Evolutionary conservation across 2,113 vertebrate species (phyloP), one percentile per base, ranked within the genome.

Genomic region (Grallaria varia): DNA sequence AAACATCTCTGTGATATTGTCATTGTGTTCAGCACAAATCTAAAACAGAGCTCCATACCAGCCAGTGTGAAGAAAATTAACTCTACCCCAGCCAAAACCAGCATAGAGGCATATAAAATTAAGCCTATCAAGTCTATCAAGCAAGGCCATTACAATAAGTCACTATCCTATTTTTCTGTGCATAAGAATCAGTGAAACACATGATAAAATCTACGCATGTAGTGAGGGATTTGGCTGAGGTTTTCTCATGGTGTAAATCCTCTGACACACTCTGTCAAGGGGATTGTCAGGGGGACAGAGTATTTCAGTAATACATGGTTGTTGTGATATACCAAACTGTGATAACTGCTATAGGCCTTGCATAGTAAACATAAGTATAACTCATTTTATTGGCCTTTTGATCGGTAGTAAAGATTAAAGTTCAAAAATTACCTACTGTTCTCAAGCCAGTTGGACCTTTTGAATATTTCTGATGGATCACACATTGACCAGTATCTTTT

Each of bases 11-110:
- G 11, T 3, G 21, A 31, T 20, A 23, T 31, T 25, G 27, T 1
- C 25, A 7, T 40, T 1, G 1, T 35, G 14, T 49, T 42, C 63
- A 42, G 30, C 39, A 47, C n/a, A 62, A 76, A 35, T 31, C 47
- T 35, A 49, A 49, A 73, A 31, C 25, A 0, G 0, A 56, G 6
- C 25, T 42, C 11, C 25, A 27, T 6, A 49, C 22, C 22, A 49
- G 17, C 17, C 8, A 12, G 35, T 27, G 16, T 14, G 35, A 49
- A 30, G 47, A 72, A 56, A 80, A 73, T n/a, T 42, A 67, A 47
- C 64, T 47, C 42, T n/a, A 12, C 13, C 39, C 21, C 7, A 42
- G 42, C 24, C 16, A 56, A 71, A 72, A 49, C 16, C 42, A 50
- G 31, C 14, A 58, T 22, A 50, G 50, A 69, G 45, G 27, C 35